Conservation (phyloP, 2,113 vertebrate genomes). For the Ciconia maguari region DNA sequence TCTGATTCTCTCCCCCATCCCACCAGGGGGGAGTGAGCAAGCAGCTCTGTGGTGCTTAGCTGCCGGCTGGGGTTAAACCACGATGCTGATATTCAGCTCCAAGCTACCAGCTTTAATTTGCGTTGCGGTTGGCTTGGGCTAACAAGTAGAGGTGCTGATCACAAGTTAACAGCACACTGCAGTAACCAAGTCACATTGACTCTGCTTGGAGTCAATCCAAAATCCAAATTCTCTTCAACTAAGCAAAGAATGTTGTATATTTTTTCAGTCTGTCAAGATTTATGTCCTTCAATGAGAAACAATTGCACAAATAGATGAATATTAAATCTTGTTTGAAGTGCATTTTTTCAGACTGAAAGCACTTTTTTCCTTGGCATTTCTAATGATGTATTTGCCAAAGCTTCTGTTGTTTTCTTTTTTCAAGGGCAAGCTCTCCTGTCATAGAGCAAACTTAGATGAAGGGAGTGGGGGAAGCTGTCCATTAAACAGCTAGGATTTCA, state of each 20-base stretch:
- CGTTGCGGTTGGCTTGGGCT: not conserved
- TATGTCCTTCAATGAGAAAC: not conserved
- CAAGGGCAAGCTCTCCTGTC: not conserved
- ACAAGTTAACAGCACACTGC: not conserved
- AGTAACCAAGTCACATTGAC: not conserved
- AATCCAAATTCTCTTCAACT: not conserved
- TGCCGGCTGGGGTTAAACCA: too few relatives aligned
- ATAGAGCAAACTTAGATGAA: not conserved
- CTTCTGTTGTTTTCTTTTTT: not conserved
- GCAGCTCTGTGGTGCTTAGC: too few relatives aligned
- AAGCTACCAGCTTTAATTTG: not conserved
- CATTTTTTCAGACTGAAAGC: constrained; percentile 6
- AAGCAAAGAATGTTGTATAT: constrained; percentile 26
- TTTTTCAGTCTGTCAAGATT: constrained; percentile 21
- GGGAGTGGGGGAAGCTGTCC: not conserved
- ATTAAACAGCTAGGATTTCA: not conserved
- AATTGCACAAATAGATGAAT: constrained; percentile 21
- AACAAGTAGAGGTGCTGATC: not conserved
- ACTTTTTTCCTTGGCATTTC: not conserved
- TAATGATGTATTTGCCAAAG: not conserved
- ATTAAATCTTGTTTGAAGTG: not conserved
- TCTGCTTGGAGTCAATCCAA: not conserved
- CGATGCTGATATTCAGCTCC: not conserved
- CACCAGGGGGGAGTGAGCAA: too few relatives aligned
- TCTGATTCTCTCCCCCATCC: too few relatives aligned